Conservation (phyloP, 2,888 invertebrate genomes). For the Agriotes lineatus region DNA sequence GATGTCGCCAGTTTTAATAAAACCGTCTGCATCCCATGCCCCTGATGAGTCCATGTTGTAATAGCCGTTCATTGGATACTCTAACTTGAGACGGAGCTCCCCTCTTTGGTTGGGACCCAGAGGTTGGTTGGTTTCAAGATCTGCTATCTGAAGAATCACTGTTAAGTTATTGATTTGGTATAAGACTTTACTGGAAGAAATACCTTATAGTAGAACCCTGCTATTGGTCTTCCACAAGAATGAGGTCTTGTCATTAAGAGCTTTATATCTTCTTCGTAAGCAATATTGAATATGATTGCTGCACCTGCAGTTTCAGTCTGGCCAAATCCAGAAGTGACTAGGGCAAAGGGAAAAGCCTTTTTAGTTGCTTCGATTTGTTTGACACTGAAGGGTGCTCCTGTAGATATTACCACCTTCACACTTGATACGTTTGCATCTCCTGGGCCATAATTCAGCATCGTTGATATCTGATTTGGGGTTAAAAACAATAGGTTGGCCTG, state of each 20-base stretch:
- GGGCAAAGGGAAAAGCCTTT: background rate
- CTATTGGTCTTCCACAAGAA: slow-evolving; percentile 42
- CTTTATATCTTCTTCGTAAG: background rate
- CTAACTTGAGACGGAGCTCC: slow-evolving; percentile 68
- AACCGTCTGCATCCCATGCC: slow-evolving; percentile 64
- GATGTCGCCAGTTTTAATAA: slow-evolving; percentile 70
- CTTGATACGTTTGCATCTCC: slow-evolving; percentile 56
- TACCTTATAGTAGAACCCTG: slow-evolving; percentile 58
- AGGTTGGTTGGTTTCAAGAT: slow-evolving; percentile 65
- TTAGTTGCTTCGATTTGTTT: background rate
- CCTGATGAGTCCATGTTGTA: slow-evolving; percentile 65
- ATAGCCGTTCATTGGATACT: slow-evolving; percentile 63
- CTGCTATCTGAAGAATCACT: slow-evolving; percentile 62
- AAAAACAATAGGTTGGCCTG: background rate
- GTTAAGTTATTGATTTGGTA: background rate
- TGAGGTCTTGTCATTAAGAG: background rate
- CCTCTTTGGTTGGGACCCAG: slow-evolving; percentile 66
- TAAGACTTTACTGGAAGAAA: background rate
- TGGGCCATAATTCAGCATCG: slow-evolving; percentile 53
- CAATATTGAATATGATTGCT: background rate
- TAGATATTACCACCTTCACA: slow-evolving; percentile 48
- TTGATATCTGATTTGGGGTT: background rate
- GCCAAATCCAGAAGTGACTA: background rate
- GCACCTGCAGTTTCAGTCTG: background rate
- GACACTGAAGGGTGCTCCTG: background rate